Evolutionary conservation across 92 coral and sea anemone species (phyloP), one percentile per base, ranked within the genome.

Genomic region (Parazoanthus darwini): DNA sequence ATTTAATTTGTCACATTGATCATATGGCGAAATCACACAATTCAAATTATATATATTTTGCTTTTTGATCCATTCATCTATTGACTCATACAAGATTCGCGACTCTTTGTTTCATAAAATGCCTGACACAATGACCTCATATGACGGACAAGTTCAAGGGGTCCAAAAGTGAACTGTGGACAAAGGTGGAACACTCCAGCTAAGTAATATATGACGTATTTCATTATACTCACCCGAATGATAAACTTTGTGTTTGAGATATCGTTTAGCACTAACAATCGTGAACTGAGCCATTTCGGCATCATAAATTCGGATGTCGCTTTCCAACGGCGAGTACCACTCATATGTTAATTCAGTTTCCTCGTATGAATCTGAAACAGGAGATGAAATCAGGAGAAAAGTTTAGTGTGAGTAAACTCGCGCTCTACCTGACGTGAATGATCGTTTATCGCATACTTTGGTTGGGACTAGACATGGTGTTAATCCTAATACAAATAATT

Each of bases 201-300:
- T 46, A 46, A 46, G 51, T 46, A 46, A 46, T 9, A 54, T 54
- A 20, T 54, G 74, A n/a, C 74, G 3, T 70, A 54, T 0, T 74
- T 22, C 4, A 11, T 6, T 56, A 15, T 42, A 89, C 95, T 81
- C 78, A 97, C 99, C 77, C 2, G 99, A 97, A 87, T 97, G 99
- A 80, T 97, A 97, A 44, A 94, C 91, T 39, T 85, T 82, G 84
- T 97, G 99, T 85, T 95, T 97, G 54, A 90, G 92, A 44, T 77
- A 78, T 63, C 98, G 80, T 83, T 79, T 93, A 25, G 98, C 98
- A 35, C 93, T 89, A 54, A 89, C 88, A 43, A 97, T 93, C n/a
- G 92, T 94, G 80, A 97, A 97, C 88, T 97, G 99, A 23, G 99
- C 99, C 99, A 97, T 97, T 83, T 97, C 99, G 8, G 88, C 85